Evolutionary conservation across 1,140 invertebrate species (phyloP), one percentile per base, ranked within the genome.

Genomic region (Hycleus phaleratus): DNA sequence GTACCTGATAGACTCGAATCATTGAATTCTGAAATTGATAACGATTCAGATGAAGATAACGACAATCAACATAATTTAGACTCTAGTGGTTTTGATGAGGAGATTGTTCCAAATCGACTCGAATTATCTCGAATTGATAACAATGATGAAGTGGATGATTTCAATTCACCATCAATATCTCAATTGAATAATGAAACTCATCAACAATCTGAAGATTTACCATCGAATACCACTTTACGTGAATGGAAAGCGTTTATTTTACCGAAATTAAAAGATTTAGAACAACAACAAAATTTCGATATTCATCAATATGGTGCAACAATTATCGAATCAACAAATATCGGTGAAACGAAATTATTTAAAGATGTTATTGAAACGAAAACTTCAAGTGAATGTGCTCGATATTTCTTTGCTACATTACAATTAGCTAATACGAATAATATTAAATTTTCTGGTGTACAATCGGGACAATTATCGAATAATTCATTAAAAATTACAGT

Each of bases 371-470:
- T 66, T 11, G 26, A 53, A 7, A 67, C 65, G 3, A 66, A 70
- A 62, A 62, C 50, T 0, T 46, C 67, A 4, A 50, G 64, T 3
- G 69, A 72, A 63, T 67, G 70, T 18, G 53, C 48, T 6, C 60
- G 68, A 53, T 69, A 56, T 32, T 72, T 73, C 43, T 57, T 68
- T 9, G 66, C 71, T 2, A 62, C 66, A 7, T 56, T 73, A 24
- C 70, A 73, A 51, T 53, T 73, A 49, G 71, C 65, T 0, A 72
- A 70, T 48, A 69, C 62, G 8, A 42, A 63, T 18, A 73, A 72
- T 49, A 59, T 73, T 3, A 64, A 69, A 56, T 62, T 73, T 7
- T 54, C 49, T 12, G 66, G 67, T 38, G 58, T 51, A 4, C 49
- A 63, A 38, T 18, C 47, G 26, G 67, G 68, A 10, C 38, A 60